phyloP scores from a whole-genome alignment of 2,797 vertebrate genomes.

The Lithobates pipiens region DNA sequence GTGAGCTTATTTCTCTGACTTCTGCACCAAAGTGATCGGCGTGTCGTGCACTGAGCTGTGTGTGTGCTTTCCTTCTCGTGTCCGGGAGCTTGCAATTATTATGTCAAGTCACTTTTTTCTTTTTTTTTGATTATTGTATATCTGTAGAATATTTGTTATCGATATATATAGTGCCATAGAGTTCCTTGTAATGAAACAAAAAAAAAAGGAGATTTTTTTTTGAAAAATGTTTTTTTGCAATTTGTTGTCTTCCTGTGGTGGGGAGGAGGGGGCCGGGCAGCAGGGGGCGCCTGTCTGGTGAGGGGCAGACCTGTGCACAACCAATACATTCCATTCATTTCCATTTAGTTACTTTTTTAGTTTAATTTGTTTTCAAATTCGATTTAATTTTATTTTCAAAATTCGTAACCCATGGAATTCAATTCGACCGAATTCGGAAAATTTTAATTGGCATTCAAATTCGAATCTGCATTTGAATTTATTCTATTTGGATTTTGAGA shows the following conservation, averaged over 20 bases:
- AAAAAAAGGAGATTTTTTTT: neutral
- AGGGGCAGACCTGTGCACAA: too few relatives aligned
- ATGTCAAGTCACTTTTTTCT: neutral
- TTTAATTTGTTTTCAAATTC: too few relatives aligned
- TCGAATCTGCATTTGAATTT: too few relatives aligned
- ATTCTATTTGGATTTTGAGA: too few relatives aligned
- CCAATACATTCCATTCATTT: too few relatives aligned
- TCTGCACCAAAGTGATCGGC: slow-evolving; percentile 25
- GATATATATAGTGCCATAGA: slow-evolving; percentile 38
- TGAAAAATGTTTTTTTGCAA: neutral
- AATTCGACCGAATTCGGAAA: too few relatives aligned
- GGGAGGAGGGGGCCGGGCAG: too few relatives aligned
- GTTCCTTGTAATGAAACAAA: neutral
- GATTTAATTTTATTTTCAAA: too few relatives aligned
- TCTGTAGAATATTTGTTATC: neutral
- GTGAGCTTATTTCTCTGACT: slow-evolving; percentile 13
- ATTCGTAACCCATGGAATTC: too few relatives aligned
- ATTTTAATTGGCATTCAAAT: too few relatives aligned
- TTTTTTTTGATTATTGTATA: neutral
- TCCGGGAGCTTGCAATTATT: slow-evolving; percentile 31
- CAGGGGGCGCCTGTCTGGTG: neutral
- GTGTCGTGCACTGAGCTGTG: neutral
- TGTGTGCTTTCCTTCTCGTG: slow-evolving; percentile 2
- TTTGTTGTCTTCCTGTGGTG: neutral
- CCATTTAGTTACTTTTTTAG: too few relatives aligned